Evolutionary conservation across 2,888 invertebrate species (phyloP).

Genomic region (Selenia dentaria): DNA sequence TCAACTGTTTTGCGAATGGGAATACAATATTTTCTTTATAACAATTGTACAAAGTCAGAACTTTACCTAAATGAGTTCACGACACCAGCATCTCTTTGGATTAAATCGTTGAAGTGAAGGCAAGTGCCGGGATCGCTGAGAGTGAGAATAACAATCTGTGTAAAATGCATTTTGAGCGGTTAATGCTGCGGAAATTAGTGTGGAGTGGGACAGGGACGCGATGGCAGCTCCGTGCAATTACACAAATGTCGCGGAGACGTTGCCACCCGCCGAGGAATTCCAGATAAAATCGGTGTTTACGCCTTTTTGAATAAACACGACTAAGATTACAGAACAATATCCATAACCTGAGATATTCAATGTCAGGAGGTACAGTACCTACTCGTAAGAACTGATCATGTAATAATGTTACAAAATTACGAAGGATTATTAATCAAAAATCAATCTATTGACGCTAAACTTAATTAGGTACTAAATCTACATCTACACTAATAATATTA

Average conservation of each 20-base stretch:
- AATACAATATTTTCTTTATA: too few species aligned
- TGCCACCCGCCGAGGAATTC: constrained; percentile 33
- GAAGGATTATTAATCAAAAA: too few species aligned
- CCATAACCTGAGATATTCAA: too few species aligned
- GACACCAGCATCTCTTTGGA: constrained; percentile 23
- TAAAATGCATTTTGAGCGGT: constrained; percentile 74
- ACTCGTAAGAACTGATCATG: too few species aligned
- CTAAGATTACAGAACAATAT: too few species aligned
- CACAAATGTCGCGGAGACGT: constrained; percentile 65
- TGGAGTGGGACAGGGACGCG: constrained; percentile 53
- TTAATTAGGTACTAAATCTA: too few species aligned
- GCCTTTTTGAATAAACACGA: constrained; percentile 3
- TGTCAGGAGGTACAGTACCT: too few species aligned
- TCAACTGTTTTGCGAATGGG: too few species aligned
- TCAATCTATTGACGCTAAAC: too few species aligned
- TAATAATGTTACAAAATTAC: too few species aligned
- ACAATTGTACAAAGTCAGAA: too few species aligned
- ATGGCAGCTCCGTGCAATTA: constrained; percentile 67
- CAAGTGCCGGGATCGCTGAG: constrained; percentile 57
- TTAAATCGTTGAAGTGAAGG: constrained; percentile 50
- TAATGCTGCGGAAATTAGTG: constrained; percentile 75
- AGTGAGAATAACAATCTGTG: constrained; percentile 67
- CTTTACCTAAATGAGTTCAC: constrained; percentile 14
- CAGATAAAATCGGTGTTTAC: constrained; percentile 29
- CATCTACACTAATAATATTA: too few species aligned